Evolutionary conservation across 2,888 invertebrate genomes (phyloP), one percentile per base, ranked within the genome.

Genomic region (Therioaphis trifolii): DNA sequence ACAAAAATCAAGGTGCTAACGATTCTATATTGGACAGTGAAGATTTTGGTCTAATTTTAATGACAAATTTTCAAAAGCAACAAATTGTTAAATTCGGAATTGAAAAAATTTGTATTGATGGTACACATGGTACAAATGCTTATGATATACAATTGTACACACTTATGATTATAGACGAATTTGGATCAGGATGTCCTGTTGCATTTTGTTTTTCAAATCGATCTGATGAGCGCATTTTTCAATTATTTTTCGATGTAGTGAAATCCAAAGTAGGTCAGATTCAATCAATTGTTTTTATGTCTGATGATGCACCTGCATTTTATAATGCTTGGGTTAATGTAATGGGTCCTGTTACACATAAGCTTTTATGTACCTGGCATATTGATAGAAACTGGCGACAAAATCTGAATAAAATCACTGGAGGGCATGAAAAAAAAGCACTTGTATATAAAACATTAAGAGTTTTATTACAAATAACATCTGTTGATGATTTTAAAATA

Each of bases 291-390:
- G 69, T 71, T 21, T 71, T 71, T 2, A 46, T 27, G 69, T 49
- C 69, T 0, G 46, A 71, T 46, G 69, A 71, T 46, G 69, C 69
- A 5, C 18, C 46, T 27, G 69, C 46, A 46, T 71, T 71, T 46
- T 71, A 71, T 46, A 71, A 71, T 27, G 69, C 27, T 46, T 71
- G 69, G 46, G 5, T 14, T 71, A 27, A 7, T 24, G 18, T 71
- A 15, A 71, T 71, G 69, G 40, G 24, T 46, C 15, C 69, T 21
- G 46, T 46, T 14, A 15, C 43, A 21, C 40, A 71, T 46, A 71
- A n/a, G 12, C 69, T 46, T 24, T 43, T 43, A 7, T 69, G 87
- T 79, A 76, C 85, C 2, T 87, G 87, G 87, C 86, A 66, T 40
- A 40, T 66, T 40, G 43, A 69, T 43, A 43, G n/a, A 43, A 69